Base-by-base conservation (phyloP, 2,797 vertebrate species). In the Etheostoma perlongum region DNA sequence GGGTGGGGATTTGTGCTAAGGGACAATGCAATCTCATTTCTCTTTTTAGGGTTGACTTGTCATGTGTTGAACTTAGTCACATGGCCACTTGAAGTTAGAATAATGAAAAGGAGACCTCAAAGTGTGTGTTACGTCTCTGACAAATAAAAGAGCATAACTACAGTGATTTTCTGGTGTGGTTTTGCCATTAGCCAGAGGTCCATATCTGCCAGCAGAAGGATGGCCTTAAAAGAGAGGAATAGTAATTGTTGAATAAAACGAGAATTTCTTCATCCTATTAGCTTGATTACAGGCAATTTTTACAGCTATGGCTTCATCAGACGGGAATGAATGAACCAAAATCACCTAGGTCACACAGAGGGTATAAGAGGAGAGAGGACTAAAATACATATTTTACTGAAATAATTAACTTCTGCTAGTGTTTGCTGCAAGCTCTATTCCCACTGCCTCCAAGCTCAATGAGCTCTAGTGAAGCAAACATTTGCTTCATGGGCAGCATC, bases 261-360 rank as follows among this genome's bases (percentile, higher is more conserved):
- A 55, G 14, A 36, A 40, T 7, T 47, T 16, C 19, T 51, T 52
- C n/a, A 14, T 19, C 46, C 40, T 53, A 67, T 76, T 60, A 40
- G 14, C 19, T 49, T 65, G 14, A 69, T 73, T 23, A 57, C 19
- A n/a, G 59, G 15, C 19, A 42, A n/a, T 54, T 68, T 67, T 12
- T 44, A 10, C 40, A n/a, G 16, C 14, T 21, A 2, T 21, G 33
- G 19, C 11, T 53, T 30, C 2, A 23, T n/a, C 11, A 47, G 36
- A 71, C 21, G 4, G 7, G 48, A 30, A n/a, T 12, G 36, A 76
- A 81, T 51, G 9, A 46, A 58, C 44, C 10, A 47, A 52, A 49
- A 18, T 48, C 44, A 61, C 44, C 53, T 12, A 2, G 16, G 33
- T 48, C 6, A 59, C 33, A 55, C 21, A 25, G 19, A 54, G 42